Evolutionary conservation across 2,888 invertebrate genomes (phyloP), one percentile per base, ranked within the genome.

Genomic region (Julus scanicus): DNA sequence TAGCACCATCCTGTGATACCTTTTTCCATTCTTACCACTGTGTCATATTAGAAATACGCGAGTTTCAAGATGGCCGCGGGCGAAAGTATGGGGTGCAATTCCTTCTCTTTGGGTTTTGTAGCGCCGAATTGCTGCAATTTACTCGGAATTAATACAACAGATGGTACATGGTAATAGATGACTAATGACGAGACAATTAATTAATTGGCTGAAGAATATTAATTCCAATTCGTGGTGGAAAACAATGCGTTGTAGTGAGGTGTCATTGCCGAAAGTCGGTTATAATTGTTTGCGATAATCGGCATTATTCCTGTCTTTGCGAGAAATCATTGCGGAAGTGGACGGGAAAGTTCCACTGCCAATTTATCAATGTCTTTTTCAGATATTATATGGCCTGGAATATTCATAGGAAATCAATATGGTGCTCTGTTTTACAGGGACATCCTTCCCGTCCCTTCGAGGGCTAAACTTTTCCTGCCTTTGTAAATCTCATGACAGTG

Each of bases 31-130:
- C 20, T 37, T 2, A 9, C 37, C 37, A 13, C 20, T 80, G 37
- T 2, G 4, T 11, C 80, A 80, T 13, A 5, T 6, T 29, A 29
- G 8, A 80, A 37, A 13, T 4, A 80, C 15, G 8, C 13, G 80
- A 8, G 71, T 71, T 29, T 71, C 71, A 71, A 71, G 29, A 71
- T 71, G 71, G 71, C 29, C 71, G 71, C n/a, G 71, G 29, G 20
- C 29, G 71, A 2, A 44, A 0, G 8, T 71, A n/a, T 29, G 29
- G 71, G 71, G 71, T 71, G 71, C 29, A 29, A 29, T 29, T 29
- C 29, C 29, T 1, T 29, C 29, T 29, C 29, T 29, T 29, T 29
- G 29, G 29, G 29, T 29, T 29, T 29, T 29, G 29, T 29, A 29
- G 29, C 0, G 57, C 11, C 17, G 11, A 17, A 17, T 15, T 15